phyloP scores from a whole-genome alignment of 2,113 vertebrate genomes.

The Taurulus bubalis region DNA sequence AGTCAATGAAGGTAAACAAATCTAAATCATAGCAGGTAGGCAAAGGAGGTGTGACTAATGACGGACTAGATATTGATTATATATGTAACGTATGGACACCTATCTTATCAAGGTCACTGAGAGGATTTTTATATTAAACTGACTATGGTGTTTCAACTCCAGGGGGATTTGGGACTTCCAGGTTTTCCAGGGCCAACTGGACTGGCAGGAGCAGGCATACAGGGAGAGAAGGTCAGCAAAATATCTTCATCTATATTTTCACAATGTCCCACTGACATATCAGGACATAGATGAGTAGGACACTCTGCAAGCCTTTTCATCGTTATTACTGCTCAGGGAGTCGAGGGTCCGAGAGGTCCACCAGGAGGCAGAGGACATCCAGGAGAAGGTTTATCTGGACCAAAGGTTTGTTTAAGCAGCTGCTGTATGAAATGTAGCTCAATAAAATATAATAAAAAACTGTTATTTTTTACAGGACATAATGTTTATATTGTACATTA shows the following conservation, averaged over 20 bases:
- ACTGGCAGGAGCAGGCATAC: conserved; percentile 85
- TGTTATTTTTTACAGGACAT: neutral
- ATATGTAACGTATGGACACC: neutral
- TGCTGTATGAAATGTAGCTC: neutral
- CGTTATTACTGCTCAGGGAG: conserved; percentile 78
- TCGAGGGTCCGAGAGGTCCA: conserved; percentile 88
- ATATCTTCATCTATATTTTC: neutral
- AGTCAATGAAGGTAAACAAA: neutral
- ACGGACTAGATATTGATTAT: neutral
- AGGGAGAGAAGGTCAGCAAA: conserved; percentile 87
- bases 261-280: neutral
- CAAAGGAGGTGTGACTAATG: neutral
- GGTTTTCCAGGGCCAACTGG: conserved; percentile 86
- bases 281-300: neutral
- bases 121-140: neutral
- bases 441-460: neutral
- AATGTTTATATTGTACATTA: neutral
- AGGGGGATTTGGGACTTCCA: conserved; percentile 87
- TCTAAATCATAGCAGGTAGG: neutral
- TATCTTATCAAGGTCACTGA: neutral
- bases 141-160: conserved; percentile 30
- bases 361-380: conserved; percentile 84
- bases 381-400: conserved; percentile 88
- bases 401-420: conserved; percentile 84
- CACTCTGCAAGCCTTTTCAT: neutral